Evolutionary conservation across 2,888 invertebrate genomes (phyloP), one percentile per base, ranked within the genome.

Genomic region (Plebejus argus): DNA sequence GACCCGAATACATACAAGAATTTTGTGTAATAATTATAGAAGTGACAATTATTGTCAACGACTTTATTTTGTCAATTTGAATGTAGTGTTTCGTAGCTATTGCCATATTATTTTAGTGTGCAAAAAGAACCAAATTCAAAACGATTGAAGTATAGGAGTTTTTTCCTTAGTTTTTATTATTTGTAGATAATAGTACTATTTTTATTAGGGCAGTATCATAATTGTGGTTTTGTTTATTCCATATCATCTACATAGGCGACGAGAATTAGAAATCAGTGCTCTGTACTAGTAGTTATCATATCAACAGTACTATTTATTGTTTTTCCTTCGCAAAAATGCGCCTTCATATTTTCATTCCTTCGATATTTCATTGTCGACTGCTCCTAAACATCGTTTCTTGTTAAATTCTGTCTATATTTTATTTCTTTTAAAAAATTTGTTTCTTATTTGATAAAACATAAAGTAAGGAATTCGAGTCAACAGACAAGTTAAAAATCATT

Each of bases 291-390:
- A 82, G 81, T 80, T 81, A 82, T 81, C 72, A 58, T 78, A 78
- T 77, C 80, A 79, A 80, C 81, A 81, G 79, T 80, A 78, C 76
- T 80, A 84, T 85, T 85, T 82, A 86, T 90, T 90, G 89, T 82
- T 90, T 90, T 90, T 90, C 90, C 90, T 90, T 90, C 90, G 83
- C 85, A 85, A 83, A 76, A 81, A 79, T 75, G 20, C 56, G 35
- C 45, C 39, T 53, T 45, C 49, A 70, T 75, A 28, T 28, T 28
- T 33, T 18, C 28, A 76, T 75, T 66, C 66, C 33, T 66, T 23
- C 15, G 15, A 66, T 12, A 66, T 66, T 66, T 66, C 28, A 66
- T 6, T 33, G 4, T 66, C 66, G 4, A 66, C 28, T 66, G 18
- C 18, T 66, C 28, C 28, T 66, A 28, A 66, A 66, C 15, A 15